These are phyloP conservation scores for Venusia cambrica DNA, from an alignment of 2,888 invertebrate species.

Conservation along the genomic window DNA sequence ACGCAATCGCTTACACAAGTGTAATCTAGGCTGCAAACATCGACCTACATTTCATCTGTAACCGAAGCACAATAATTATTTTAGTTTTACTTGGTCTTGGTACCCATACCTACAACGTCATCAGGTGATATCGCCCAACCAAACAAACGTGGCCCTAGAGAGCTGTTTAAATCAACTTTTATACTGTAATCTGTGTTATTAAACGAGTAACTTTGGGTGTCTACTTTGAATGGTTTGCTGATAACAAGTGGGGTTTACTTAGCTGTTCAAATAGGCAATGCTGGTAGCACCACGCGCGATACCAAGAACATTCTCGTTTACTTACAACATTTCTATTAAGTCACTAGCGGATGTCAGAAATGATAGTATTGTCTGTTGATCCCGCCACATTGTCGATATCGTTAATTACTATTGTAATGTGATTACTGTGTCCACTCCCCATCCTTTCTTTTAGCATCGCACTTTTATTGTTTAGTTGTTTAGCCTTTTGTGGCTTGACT, in stretches of 20 bases:
- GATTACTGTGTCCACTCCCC: too few relatives aligned
- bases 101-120: slow-evolving; percentile 60
- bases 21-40: slow-evolving; percentile 52
- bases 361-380: slow-evolving; percentile 41
- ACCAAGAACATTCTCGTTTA: slow-evolving; percentile 70
- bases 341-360: slow-evolving; percentile 42
- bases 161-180: slow-evolving; percentile 36
- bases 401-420: too few relatives aligned
- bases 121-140: slow-evolving; percentile 54
- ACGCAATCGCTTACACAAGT: slow-evolving; percentile 42
- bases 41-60: slow-evolving; percentile 52
- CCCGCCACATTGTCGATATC: too few relatives aligned
- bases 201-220: slow-evolving; percentile 21
- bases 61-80: slow-evolving; percentile 52
- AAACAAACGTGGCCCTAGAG: slow-evolving; percentile 41
- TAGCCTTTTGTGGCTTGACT: too few relatives aligned
- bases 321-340: slow-evolving; percentile 51
- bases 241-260: slow-evolving; percentile 67
- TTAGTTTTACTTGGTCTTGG: slow-evolving; percentile 52
- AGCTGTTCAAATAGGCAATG: slow-evolving; percentile 76
- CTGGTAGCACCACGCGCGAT: slow-evolving; percentile 65
- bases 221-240: slow-evolving; percentile 33
- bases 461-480: too few relatives aligned
- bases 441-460: too few relatives aligned
- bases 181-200: slow-evolving; percentile 26